Evolutionary conservation across 2,888 invertebrate genomes (phyloP), one percentile per base, ranked within the genome.

Genomic region (Piscicola geometra): DNA sequence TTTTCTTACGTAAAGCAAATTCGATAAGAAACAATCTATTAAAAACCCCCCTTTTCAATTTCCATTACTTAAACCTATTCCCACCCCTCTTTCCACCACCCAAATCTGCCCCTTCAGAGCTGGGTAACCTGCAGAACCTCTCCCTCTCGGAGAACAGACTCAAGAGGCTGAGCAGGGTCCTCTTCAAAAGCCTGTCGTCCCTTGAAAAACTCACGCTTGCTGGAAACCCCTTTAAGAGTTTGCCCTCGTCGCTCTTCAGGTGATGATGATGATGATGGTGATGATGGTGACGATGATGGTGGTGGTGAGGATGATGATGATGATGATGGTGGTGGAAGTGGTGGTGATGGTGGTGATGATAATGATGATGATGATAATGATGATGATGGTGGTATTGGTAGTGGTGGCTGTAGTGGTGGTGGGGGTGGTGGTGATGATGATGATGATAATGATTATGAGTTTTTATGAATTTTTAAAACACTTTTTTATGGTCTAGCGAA

Each of bases 71-170:
- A n/a, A n/a, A n/a, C n/a, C n/a, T n/a, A n/a, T n/a, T n/a, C n/a
- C n/a, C n/a, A n/a, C n/a, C n/a, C n/a, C n/a, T n/a, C n/a, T n/a
- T n/a, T n/a, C 41, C 41, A 9, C 41, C 41, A 41, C 15, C 9
- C 41, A 5, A 5, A 5, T 18, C 60, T 18, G n/a, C 21, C 25
- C n/a, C 21, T n/a, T 15, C 60, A 56, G 60, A 56, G n/a, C 25
- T 56, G 12, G n/a, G 25, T 15, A 64, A 25, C 12, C 76, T 80
- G 66, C 33, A 75, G 35, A 79, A 79, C 67, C 66, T 80, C 28
- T 66, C 77, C 21, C 66, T 80, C 35, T 78, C 78, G 3, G 79
- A 80, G 71, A 80, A 80, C 75, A 33, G 66, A 32, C 30, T 79
- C 32, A 56, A 50, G 12, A 33, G 71, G 0, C 28, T 79, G 12